Percentiles rank a stretch among this genome's conserved stretches.
These are phyloP conservation scores for Chydorus sphaericus DNA, from an alignment of 2,888 invertebrate genomes.

Conservation along the genomic window DNA sequence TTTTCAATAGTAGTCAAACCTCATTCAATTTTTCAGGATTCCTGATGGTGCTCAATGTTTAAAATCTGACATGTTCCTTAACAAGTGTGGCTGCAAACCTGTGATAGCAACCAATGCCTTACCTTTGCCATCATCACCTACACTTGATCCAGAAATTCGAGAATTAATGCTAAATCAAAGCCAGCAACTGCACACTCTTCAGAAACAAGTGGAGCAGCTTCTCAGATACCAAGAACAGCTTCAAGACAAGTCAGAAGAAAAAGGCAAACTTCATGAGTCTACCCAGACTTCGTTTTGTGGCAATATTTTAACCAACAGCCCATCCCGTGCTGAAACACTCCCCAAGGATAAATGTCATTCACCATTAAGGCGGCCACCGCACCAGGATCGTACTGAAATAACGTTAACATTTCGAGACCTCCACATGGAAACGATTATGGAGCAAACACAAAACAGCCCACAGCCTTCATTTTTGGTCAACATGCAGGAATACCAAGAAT, in stretches of 20 bases:
- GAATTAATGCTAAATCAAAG: conserved; percentile 11
- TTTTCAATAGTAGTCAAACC: too few relatives aligned
- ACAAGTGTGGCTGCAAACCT: background rate
- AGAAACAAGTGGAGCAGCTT: conserved; percentile 11
- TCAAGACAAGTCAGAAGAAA: background rate
- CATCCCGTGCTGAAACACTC: background rate
- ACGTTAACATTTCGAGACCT: conserved; percentile 13
- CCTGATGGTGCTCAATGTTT: too few relatives aligned
- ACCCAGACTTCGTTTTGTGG: conserved; percentile 7
- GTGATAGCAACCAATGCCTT: too few relatives aligned
- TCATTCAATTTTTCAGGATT: too few relatives aligned
- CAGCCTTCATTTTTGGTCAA: conserved; percentile 11
- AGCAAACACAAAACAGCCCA: conserved; percentile 13
- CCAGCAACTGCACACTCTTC: conserved; percentile 2
- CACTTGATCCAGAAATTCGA: background rate
- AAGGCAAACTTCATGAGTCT: background rate
- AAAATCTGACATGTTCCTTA: too few relatives aligned
- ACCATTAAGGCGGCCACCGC: background rate
- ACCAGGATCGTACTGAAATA: conserved; percentile 8
- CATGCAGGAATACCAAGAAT: conserved; percentile 13
- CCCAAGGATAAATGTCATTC: background rate
- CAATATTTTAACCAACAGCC: background rate
- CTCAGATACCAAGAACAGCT: conserved; percentile 11
- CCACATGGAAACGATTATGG: conserved; percentile 13
- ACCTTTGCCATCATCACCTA: background rate